Evolutionary conservation across 2,797 vertebrate species (phyloP).

Genomic region (Arrhamphus sclerolepis): DNA sequence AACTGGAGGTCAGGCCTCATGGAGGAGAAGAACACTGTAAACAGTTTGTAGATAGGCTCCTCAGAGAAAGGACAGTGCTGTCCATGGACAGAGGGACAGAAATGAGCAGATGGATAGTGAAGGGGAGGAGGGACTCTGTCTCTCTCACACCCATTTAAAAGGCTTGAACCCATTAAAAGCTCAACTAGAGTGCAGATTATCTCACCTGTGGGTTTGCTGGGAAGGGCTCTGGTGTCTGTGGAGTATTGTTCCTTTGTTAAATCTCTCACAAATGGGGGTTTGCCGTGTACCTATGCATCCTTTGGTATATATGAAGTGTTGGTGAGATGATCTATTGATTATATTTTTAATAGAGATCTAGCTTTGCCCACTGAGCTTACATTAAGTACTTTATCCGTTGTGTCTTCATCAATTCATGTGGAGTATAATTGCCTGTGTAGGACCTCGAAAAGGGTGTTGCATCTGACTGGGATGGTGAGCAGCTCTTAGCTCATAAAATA

Average conservation of each 20-base stretch:
- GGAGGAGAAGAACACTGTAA: neutral
- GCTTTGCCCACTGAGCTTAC: slow-evolving; percentile 4
- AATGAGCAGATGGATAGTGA: slow-evolving; percentile 34
- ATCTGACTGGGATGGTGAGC: slow-evolving; percentile 6
- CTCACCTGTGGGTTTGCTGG: slow-evolving; percentile 54
- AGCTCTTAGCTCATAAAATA: slow-evolving; percentile 41
- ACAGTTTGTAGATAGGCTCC: neutral
- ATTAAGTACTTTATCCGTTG: neutral
- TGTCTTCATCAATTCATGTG: too few relatives aligned
- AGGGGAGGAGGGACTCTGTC: slow-evolving; percentile 12
- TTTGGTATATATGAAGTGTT: slow-evolving; percentile 6
- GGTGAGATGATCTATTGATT: slow-evolving; percentile 24
- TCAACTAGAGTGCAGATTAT: slow-evolving; percentile 59
- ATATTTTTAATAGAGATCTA: slow-evolving; percentile 1
- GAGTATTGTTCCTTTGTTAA: slow-evolving; percentile 35
- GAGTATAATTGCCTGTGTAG: neutral
- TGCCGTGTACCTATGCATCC: neutral
- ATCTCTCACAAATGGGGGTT: neutral
- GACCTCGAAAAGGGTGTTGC: neutral
- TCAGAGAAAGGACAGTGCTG: neutral
- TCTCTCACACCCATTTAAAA: slow-evolving; percentile 36
- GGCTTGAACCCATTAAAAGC: slow-evolving; percentile 50
- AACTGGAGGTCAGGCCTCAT: neutral
- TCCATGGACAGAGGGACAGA: neutral
- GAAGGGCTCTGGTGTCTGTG: slow-evolving; percentile 35